Evolutionary conservation across 2,113 vertebrate species (phyloP), one percentile per base, ranked within the genome.

Genomic region (Oceanites oceanicus): DNA sequence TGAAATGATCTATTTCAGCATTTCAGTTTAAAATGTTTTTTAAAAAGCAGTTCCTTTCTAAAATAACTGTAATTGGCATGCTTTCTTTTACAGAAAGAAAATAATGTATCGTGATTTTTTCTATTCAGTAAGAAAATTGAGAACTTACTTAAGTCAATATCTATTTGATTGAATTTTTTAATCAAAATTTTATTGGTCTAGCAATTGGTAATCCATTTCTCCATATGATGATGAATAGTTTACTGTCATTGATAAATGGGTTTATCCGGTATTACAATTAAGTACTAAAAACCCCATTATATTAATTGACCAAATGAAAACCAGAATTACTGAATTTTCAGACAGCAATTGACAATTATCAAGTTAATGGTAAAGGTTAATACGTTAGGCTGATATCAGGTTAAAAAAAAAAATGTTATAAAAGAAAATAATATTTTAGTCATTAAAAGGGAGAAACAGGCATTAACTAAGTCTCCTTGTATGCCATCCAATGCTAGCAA

Each of bases 261-360:
- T 59, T 53, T 90, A 20, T 58, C 15, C 81, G 18, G 34, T 32
- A 44, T 34, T 74, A 27, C 21, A 63, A 13, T 11, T 42, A 75
- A n/a, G 13, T 7, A 29, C 11, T 50, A 77, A 38, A 22, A 7
- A 0, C 0, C 0, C 8, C 2, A 40, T 9, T 52, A 3, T 55
- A 68, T 58, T 86, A 86, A 32, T 19, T 72, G 49, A 73, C 5
- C 15, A 88, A 79, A 79, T 12, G 27, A 62, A 93, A 85, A 56
- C 5, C 9, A n/a, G 7, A 70, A 80, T 59, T 16, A 25, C 4
- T 44, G 15, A 17, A 32, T 68, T 88, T 91, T 88, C 53, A 75
- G 61, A 45, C 9, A 55, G 15, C 9, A 90, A 34, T 20, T 71
- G 19, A 34, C 4, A 88, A 63, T 20, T 49, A 44, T 40, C 9